Evolutionary conservation across 2,113 vertebrate genomes (phyloP).

Genomic region (Phaetusa simplex): DNA sequence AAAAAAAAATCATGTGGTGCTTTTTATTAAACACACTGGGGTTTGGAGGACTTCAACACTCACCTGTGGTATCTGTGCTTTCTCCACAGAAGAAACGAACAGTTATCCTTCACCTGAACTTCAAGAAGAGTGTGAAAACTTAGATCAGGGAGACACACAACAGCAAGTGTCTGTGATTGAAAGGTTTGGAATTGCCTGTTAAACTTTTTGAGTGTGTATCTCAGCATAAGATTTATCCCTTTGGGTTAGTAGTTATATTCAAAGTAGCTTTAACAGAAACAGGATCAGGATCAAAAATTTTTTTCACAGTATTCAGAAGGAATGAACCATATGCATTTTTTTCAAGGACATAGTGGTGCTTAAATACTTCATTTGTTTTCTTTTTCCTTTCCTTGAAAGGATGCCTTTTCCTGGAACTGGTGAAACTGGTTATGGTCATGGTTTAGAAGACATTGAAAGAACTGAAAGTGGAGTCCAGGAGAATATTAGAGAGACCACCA

Average conservation of each 20-base stretch:
- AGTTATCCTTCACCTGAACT: slow-evolving; percentile 75
- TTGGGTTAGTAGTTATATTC: background rate
- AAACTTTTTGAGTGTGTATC: background rate
- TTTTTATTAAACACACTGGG: background rate
- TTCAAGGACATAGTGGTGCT: background rate
- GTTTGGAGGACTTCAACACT: background rate
- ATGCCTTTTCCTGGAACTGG: background rate
- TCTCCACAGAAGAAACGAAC: slow-evolving; percentile 75
- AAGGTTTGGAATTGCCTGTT: slow-evolving; percentile 4
- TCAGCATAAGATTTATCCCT: background rate
- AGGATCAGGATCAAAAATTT: background rate
- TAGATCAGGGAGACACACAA: slow-evolving; percentile 39
- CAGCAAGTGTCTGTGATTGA: background rate
- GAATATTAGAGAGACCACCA: background rate
- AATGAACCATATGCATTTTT: background rate
- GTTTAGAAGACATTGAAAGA: background rate
- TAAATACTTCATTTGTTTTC: background rate
- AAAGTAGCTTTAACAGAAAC: background rate
- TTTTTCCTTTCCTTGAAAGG: background rate
- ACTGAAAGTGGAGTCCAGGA: background rate
- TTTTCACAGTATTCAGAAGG: background rate
- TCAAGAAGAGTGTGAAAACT: slow-evolving; percentile 68
- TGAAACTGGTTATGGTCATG: background rate
- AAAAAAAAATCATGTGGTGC: background rate
- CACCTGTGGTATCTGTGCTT: background rate